Percentiles rank a stretch among this genome's conserved stretches.
phyloP scores from a whole-genome alignment of 2,888 invertebrate genomes.

The Morinoia aosen region DNA sequence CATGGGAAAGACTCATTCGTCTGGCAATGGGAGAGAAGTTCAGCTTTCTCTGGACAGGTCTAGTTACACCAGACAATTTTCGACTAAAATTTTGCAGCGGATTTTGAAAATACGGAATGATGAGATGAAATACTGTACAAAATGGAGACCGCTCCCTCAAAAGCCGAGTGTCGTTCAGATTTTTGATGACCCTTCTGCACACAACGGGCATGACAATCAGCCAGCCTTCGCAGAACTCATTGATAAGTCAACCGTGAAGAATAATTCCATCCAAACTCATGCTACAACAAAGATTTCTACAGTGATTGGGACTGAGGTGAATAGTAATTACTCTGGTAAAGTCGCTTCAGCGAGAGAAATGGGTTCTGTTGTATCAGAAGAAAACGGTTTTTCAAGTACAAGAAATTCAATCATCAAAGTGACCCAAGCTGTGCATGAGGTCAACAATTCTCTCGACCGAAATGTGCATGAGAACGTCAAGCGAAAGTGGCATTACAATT shows the following conservation, averaged over 20 bases:
- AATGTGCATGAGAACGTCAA: not conserved
- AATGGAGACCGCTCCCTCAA: constrained; percentile 59
- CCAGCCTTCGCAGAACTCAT: constrained; percentile 33
- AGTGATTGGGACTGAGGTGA: not conserved
- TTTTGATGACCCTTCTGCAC: not conserved
- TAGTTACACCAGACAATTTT: constrained; percentile 68
- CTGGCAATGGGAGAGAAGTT: constrained; percentile 68
- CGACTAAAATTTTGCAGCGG: constrained; percentile 66
- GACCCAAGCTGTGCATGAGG: not conserved
- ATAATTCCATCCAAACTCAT: not conserved
- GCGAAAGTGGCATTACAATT: constrained; percentile 41
- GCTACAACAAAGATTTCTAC: not conserved
- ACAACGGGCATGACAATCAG: not conserved
- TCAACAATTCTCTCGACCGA: not conserved
- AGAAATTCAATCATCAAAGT: not conserved
- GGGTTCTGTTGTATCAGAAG: not conserved
- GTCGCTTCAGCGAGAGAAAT: not conserved
- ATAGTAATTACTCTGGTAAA: not conserved
- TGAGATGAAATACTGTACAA: constrained; percentile 68
- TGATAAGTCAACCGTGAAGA: not conserved
- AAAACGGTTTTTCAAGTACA: not conserved
- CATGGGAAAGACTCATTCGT: constrained; percentile 68
- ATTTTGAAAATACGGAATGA: constrained; percentile 68
- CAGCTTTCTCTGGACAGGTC: constrained; percentile 68
- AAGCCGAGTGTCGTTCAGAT: not conserved